Evolutionary conservation across 2,797 vertebrate genomes (phyloP).

Genomic region (Gadopsis marmoratus): DNA sequence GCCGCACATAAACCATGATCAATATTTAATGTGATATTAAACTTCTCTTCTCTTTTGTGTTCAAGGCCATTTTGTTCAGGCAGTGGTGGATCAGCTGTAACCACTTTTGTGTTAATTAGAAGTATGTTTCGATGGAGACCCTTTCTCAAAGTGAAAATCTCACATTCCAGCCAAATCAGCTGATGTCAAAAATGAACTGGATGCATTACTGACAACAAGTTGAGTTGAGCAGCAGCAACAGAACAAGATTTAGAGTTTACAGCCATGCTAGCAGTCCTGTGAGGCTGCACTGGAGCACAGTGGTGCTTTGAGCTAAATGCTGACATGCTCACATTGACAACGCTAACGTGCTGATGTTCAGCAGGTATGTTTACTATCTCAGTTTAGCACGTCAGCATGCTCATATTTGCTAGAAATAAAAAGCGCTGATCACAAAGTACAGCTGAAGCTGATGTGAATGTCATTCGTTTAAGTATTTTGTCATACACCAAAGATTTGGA

Average conservation of each 20-base stretch:
- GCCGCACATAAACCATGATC: slow-evolving; percentile 57
- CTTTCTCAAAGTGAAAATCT: slow-evolving; percentile 1
- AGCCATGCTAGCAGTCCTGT: not conserved
- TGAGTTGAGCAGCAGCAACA: not conserved
- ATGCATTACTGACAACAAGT: not conserved
- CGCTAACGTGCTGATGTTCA: not conserved
- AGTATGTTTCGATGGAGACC: slow-evolving; percentile 25
- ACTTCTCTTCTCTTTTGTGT: slow-evolving; percentile 40
- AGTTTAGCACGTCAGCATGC: not conserved
- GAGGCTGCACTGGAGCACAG: not conserved
- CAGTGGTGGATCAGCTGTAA: slow-evolving; percentile 47
- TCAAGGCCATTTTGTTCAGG: slow-evolving; percentile 45
- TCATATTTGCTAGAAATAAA: not conserved
- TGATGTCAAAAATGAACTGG: slow-evolving; percentile 11
- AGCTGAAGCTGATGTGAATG: not conserved
- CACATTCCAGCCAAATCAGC: slow-evolving; percentile 3
- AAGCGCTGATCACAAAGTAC: not conserved
- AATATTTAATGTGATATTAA: slow-evolving; percentile 65
- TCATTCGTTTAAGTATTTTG: not conserved
- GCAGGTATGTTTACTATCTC: not conserved
- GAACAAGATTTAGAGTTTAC: not conserved
- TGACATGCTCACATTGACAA: not conserved
- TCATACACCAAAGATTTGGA: not conserved
- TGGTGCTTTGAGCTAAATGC: no score
- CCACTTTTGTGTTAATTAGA: slow-evolving; percentile 42